Evolutionary conservation across 2,888 invertebrate species (phyloP).

Genomic region (Trissoscelio sp.): DNA sequence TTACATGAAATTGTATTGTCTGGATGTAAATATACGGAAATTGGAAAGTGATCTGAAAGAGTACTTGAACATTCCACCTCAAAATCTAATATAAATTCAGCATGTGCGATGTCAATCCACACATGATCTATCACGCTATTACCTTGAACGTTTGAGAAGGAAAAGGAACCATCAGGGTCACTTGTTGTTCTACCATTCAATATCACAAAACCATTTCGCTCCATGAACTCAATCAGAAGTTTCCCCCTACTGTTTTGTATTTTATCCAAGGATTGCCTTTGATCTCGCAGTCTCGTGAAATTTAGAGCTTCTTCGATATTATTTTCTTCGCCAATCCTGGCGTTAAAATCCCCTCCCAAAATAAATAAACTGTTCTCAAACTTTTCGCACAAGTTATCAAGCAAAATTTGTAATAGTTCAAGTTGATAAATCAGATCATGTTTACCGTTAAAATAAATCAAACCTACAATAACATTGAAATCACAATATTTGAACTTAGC

Average conservation of each 20-base stretch:
- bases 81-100: conserved; percentile 6
- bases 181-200: conserved; percentile 7
- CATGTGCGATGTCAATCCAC: conserved; percentile 17
- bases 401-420: conserved; percentile 16
- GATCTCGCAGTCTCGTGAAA: background rate
- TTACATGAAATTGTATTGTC: background rate
- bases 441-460: conserved; percentile 22
- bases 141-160: background rate
- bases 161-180: background rate
- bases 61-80: background rate
- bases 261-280: conserved; percentile 8
- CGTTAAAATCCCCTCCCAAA: conserved; percentile 17
- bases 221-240: conserved; percentile 18
- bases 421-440: background rate
- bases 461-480: conserved; percentile 19
- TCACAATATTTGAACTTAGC: conserved; percentile 14
- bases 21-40: background rate
- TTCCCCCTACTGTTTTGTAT: background rate
- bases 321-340: conserved; percentile 2
- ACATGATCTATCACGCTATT: conserved; percentile 21
- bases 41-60: conserved; percentile 28
- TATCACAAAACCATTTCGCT: conserved; percentile 3
- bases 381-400: conserved; percentile 13
- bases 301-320: background rate
- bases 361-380: conserved; percentile 6